Percentiles rank a stretch among this genome's conserved stretches.
Conservation (phyloP, 2,888 invertebrate species). For the Tortricodes alternella region DNA sequence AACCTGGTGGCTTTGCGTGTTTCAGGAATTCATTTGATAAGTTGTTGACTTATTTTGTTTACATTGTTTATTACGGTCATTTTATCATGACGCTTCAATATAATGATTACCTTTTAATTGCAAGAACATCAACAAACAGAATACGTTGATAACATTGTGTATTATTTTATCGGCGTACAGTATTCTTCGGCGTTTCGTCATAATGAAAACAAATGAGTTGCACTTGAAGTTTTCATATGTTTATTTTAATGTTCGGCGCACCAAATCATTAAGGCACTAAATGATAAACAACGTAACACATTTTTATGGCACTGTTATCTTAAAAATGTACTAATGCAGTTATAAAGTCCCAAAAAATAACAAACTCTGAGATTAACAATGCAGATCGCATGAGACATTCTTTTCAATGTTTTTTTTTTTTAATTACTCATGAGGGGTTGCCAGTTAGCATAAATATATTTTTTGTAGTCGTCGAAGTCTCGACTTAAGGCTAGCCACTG, state of each 20-base stretch:
- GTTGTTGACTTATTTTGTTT: slow-evolving; percentile 21
- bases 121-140: slow-evolving; percentile 78
- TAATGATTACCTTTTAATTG: slow-evolving; percentile 64
- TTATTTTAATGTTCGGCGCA: slow-evolving; percentile 41
- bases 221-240: slow-evolving; percentile 47
- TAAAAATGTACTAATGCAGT: background rate
- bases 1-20: too few species aligned
- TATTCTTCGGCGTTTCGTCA: slow-evolving; percentile 78
- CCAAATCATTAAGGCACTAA: slow-evolving; percentile 40
- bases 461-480: too few species aligned
- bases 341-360: background rate
- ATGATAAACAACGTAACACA: slow-evolving; percentile 1
- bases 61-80: slow-evolving; percentile 3
- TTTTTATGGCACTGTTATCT: background rate
- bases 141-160: slow-evolving; percentile 71
- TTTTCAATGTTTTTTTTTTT: slow-evolving; percentile 15
- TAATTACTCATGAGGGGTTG: background rate
- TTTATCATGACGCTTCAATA: background rate
- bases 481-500: too few species aligned
- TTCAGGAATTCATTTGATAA: too few species aligned
- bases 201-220: slow-evolving; percentile 74
- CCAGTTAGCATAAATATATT: background rate
- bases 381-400: slow-evolving; percentile 16
- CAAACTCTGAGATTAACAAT: slow-evolving; percentile 21
- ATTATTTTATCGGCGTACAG: slow-evolving; percentile 77